Evolutionary conservation across 2,888 invertebrate species (phyloP).

Genomic region (Mimumesa dahlbomi): DNA sequence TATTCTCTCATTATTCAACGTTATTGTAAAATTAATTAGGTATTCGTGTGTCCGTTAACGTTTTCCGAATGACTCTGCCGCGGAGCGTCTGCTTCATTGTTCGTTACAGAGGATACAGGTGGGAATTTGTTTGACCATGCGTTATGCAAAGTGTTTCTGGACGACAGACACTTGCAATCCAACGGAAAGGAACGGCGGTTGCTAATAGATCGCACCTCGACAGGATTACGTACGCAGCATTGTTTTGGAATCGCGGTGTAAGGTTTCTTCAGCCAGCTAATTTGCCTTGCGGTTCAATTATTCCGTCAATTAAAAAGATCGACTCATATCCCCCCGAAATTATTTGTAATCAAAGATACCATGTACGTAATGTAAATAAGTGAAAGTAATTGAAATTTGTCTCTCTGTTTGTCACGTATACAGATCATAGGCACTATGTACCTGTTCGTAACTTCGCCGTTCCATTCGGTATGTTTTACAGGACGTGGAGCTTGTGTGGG

Average conservation of each 20-base stretch:
- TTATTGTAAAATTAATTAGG: conserved; percentile 3
- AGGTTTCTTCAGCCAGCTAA: conserved; percentile 68
- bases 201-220: conserved; percentile 11
- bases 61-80: conserved; percentile 7
- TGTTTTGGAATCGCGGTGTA: conserved; percentile 57
- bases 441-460: conserved; percentile 24
- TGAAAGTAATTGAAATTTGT: neutral
- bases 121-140: conserved; percentile 16
- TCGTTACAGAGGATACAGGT: neutral
- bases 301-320: no score
- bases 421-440: neutral
- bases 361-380: no score
- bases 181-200: conserved; percentile 28
- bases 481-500: conserved; percentile 2
- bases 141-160: conserved; percentile 11
- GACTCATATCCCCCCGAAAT: no score
- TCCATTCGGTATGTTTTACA: conserved; percentile 6
- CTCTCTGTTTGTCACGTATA: neutral
- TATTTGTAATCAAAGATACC: no score
- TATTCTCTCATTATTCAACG: no score
- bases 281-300: conserved; percentile 42
- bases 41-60: conserved; percentile 6
- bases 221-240: conserved; percentile 4
- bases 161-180: conserved; percentile 40
- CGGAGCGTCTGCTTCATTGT: conserved; percentile 16